These are phyloP conservation scores for Drosophila erecta DNA, from an alignment of 1,140 invertebrate genomes.

Conservation along the genomic window DNA sequence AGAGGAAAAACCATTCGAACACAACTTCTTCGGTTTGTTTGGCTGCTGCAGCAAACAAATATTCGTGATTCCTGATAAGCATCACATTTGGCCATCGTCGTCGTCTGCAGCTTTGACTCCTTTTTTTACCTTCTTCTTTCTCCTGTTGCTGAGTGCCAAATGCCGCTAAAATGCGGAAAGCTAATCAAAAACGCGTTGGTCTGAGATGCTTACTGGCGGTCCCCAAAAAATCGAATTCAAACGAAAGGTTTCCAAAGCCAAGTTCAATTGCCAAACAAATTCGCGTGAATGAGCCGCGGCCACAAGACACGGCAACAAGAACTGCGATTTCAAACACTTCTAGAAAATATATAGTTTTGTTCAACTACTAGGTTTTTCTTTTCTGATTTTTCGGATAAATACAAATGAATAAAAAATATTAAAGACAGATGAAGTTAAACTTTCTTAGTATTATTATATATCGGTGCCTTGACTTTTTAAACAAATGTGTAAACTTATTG, in stretches of 20 bases:
- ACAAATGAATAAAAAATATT: no score
- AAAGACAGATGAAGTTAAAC: no score
- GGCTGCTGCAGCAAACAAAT: slow-evolving; percentile 72
- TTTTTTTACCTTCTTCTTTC: slow-evolving; percentile 16
- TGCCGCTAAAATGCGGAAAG: slow-evolving; percentile 81
- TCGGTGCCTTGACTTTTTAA: no score
- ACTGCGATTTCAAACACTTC: slow-evolving; percentile 11
- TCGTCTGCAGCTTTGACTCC: slow-evolving; percentile 49
- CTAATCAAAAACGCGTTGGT: slow-evolving; percentile 84
- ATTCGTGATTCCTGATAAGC: slow-evolving; percentile 84
- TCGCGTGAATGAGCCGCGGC: slow-evolving; percentile 75
- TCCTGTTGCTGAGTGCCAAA: slow-evolving; percentile 56
- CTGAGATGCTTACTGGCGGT: slow-evolving; percentile 37
- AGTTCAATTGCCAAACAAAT: slow-evolving; percentile 84
- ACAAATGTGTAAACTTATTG: no score
- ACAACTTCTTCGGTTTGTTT: slow-evolving; percentile 79
- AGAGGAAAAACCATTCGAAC: slow-evolving; percentile 53
- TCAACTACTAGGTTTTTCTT: no score
- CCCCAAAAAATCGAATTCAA: slow-evolving; percentile 64
- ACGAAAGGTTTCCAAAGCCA: slow-evolving; percentile 80
- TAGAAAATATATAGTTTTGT: background rate
- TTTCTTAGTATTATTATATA: no score
- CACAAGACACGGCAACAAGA: slow-evolving; percentile 38
- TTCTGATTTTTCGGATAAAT: no score
- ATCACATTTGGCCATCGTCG: slow-evolving; percentile 65